Conservation (phyloP, 1,140 invertebrate genomes). For the Cydia pomonella region DNA sequence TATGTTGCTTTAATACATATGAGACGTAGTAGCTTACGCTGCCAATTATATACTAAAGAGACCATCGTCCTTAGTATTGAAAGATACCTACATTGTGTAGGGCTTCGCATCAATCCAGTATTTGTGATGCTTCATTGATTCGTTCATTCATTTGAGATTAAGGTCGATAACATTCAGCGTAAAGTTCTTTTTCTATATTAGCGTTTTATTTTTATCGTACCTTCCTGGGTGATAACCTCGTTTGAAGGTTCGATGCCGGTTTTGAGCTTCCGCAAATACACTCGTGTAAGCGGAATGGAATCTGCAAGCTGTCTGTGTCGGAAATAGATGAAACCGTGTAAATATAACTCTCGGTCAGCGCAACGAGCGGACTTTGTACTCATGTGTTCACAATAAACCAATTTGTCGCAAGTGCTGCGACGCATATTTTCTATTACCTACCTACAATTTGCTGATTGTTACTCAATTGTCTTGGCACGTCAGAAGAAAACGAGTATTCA, state of each 20-base stretch:
- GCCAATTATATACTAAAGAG: background rate
- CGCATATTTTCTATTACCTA: background rate
- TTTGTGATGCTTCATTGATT: conserved; percentile 40
- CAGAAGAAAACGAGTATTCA: background rate
- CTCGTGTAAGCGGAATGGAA: conserved; percentile 25
- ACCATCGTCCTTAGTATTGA: background rate
- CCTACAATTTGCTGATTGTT: conserved; percentile 3
- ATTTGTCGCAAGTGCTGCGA: conserved; percentile 19
- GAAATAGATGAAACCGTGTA: conserved; percentile 24
- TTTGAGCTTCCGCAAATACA: conserved; percentile 23
- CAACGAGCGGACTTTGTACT: conserved; percentile 15
- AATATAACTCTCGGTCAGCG: conserved; percentile 1
- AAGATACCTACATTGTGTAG: background rate
- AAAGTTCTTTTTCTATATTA: background rate
- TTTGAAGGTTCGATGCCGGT: conserved; percentile 20
- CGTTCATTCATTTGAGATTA: conserved; percentile 36
- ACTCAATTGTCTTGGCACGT: background rate
- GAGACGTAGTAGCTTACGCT: background rate
- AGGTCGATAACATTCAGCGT: conserved; percentile 39
- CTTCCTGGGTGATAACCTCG: conserved; percentile 26
- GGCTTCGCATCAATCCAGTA: conserved; percentile 32
- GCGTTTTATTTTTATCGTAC: background rate
- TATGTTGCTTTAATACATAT: background rate
- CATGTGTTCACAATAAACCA: conserved; percentile 19
- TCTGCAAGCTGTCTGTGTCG: conserved; percentile 18